phyloP scores from a whole-genome alignment of 2,797 vertebrate species.

The Anguilla marmorata region DNA sequence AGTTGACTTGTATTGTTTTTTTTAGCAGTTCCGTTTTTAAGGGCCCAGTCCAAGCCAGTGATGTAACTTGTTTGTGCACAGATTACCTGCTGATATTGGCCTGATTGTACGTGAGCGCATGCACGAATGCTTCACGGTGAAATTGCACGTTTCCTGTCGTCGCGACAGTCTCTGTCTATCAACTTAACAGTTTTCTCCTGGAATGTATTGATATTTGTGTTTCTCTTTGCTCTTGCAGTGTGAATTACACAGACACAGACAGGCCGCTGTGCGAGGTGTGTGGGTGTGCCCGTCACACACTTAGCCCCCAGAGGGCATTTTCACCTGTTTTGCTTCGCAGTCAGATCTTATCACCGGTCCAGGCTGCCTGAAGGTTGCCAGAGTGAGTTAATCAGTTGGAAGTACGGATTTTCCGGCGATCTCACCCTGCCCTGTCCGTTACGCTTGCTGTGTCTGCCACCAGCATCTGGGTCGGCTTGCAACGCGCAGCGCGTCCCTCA shows the following conservation, averaged over 20 bases:
- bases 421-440: not conserved
- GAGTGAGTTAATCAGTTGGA: not conserved
- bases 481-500: not conserved
- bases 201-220: not conserved
- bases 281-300: not conserved
- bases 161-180: not conserved
- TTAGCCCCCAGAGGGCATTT: not conserved
- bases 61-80: conserved; percentile 34
- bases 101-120: conserved; percentile 16
- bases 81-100: not conserved
- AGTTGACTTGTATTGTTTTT: conserved; percentile 36
- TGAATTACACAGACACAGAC: not conserved
- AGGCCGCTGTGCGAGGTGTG: not conserved
- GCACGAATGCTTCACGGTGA: not conserved
- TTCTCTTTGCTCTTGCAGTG: not conserved
- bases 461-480: not conserved
- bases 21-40: conserved; percentile 31
- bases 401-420: not conserved
- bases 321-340: conserved; percentile 11
- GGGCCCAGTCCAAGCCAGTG: conserved; percentile 32
- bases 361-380: not conserved
- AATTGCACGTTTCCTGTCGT: not conserved
- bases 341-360: not conserved
- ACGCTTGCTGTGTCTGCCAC: not conserved
- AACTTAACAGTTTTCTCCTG: not conserved